phyloP scores from a whole-genome alignment of 2,797 vertebrate species.

The Anguilla pacifica region DNA sequence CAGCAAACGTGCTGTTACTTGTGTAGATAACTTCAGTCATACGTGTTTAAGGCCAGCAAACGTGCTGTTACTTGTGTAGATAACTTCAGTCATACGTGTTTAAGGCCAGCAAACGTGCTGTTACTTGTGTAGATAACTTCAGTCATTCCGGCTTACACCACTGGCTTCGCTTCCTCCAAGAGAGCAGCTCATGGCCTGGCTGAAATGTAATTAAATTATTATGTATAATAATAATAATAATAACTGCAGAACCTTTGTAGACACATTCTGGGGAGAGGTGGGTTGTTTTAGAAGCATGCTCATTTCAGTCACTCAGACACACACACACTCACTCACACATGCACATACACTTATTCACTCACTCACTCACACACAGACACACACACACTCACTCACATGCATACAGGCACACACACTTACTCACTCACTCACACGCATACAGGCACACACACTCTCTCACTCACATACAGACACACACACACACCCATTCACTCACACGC shows the following conservation, averaged over 20 bases:
- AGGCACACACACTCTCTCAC: not conserved
- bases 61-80: too few relatives aligned
- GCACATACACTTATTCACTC: too few relatives aligned
- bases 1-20: too few relatives aligned
- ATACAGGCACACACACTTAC: not conserved
- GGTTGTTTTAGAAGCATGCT: not conserved
- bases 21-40: too few relatives aligned
- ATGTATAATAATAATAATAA: not conserved
- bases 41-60: too few relatives aligned
- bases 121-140: not conserved
- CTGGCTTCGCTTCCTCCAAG: not conserved
- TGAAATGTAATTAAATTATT: too few relatives aligned
- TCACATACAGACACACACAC: not conserved
- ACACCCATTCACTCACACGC: not conserved
- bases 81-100: too few relatives aligned
- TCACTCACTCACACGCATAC: not conserved
- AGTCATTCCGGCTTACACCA: too few relatives aligned
- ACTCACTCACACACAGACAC: too few relatives aligned
- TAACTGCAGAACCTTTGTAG: not conserved
- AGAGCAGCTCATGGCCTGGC: not conserved
- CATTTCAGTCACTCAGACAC: constrained; percentile 10
- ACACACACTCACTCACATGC: too few relatives aligned
- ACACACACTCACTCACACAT: constrained; percentile 14
- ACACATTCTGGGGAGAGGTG: too few relatives aligned
- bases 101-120: not conserved